A percentile compares a stretch with the other conserved stretches of the same genome.
phyloP scores from a whole-genome alignment of 1,140 invertebrate species.

The Musca vetustissima region DNA sequence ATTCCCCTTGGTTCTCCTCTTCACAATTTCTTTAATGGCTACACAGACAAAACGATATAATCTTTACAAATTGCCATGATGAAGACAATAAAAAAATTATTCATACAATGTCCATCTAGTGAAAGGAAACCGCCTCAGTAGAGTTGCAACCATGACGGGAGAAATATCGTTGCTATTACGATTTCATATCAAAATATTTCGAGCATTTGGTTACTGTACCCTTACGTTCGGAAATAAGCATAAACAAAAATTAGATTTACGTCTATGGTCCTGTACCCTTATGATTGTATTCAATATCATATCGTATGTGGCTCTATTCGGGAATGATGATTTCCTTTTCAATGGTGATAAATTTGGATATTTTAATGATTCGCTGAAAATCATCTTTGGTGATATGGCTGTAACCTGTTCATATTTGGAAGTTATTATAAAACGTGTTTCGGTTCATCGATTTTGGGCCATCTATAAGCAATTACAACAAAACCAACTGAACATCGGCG shows the following conservation, averaged over 20 bases:
- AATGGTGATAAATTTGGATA: constrained; percentile 37
- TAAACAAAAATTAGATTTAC: not conserved
- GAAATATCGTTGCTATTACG: too few relatives aligned
- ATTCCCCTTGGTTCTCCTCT: too few relatives aligned
- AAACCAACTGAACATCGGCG: too few relatives aligned
- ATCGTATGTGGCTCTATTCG: constrained; percentile 16
- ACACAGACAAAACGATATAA: too few relatives aligned
- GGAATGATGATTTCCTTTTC: constrained; percentile 35
- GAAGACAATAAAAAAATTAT: too few relatives aligned
- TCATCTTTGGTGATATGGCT: constrained; percentile 35
- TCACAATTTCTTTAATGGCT: too few relatives aligned
- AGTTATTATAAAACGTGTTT: constrained; percentile 27
- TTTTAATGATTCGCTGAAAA: constrained; percentile 43
- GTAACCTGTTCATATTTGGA: constrained; percentile 40
- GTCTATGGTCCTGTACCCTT: constrained; percentile 2
- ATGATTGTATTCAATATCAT: constrained; percentile 26
- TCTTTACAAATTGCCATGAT: too few relatives aligned
- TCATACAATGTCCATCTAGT: too few relatives aligned
- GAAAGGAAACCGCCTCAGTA: too few relatives aligned
- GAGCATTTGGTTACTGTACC: constrained; percentile 4
- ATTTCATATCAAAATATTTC: not conserved
- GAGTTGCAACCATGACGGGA: too few relatives aligned
- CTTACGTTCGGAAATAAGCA: not conserved
- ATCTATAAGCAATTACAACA: not conserved
- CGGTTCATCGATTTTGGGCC: constrained; percentile 37